phyloP scores from a whole-genome alignment of 2,888 invertebrate species.

The Taphrorychus bicolor region DNA sequence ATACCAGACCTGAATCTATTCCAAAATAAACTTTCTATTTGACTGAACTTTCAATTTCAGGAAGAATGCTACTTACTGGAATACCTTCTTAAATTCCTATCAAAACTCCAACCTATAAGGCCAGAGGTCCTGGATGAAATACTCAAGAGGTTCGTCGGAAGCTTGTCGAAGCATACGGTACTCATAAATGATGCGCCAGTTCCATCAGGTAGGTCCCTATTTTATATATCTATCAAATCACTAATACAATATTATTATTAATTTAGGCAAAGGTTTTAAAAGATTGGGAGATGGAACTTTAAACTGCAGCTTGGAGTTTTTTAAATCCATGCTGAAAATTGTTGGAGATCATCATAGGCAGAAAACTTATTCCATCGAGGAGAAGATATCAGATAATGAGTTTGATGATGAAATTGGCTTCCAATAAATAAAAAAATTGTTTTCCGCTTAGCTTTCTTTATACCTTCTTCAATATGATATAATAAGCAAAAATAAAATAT shows the following conservation, averaged over 20 bases:
- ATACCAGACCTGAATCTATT: too few relatives aligned
- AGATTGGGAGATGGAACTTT: conserved; percentile 67
- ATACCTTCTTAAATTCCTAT: conserved; percentile 74
- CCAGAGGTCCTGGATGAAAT: conserved; percentile 68
- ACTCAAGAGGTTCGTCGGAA: conserved; percentile 69
- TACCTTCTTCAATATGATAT: not conserved
- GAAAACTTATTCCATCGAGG: conserved; percentile 44
- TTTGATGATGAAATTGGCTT: conserved; percentile 30
- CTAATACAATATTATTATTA: not conserved
- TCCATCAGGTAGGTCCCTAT: conserved; percentile 57
- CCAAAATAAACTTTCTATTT: not conserved
- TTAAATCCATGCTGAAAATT: conserved; percentile 62
- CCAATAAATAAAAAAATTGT: conserved; percentile 20
- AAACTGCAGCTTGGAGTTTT: conserved; percentile 63
- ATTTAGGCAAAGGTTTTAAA: conserved; percentile 59
- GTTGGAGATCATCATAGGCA: conserved; percentile 60
- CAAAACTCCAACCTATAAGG: conserved; percentile 69
- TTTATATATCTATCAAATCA: not conserved
- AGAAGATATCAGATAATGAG: conserved; percentile 47
- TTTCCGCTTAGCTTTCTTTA: not conserved
- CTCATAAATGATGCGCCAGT: conserved; percentile 59
- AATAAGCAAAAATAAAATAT: not conserved
- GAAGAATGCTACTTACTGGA: conserved; percentile 73
- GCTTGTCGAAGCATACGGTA: conserved; percentile 72
- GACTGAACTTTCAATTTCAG: conserved; percentile 57